Evolutionary conservation across 2,113 vertebrate genomes (phyloP).

Genomic region (Calonectris borealis): DNA sequence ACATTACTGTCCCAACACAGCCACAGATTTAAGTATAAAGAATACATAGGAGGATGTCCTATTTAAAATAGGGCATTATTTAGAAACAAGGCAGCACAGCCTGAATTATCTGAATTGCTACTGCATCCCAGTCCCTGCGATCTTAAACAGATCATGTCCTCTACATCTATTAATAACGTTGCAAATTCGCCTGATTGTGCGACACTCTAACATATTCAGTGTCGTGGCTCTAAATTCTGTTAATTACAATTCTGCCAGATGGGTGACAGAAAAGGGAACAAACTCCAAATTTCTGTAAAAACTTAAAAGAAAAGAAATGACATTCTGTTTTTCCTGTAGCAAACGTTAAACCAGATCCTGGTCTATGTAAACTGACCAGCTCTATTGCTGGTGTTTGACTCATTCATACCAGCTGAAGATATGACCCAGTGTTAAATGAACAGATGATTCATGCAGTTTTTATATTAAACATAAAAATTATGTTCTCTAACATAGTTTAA

Average conservation of each 20-base stretch:
- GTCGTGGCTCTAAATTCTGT: background rate
- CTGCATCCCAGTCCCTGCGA: background rate
- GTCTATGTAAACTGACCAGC: background rate
- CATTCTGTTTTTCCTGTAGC: background rate
- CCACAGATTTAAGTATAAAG: background rate
- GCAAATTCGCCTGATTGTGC: background rate
- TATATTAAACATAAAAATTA: constrained; percentile 50
- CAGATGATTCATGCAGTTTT: constrained; percentile 30
- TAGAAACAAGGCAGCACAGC: background rate
- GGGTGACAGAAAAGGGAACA: background rate
- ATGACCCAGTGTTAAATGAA: background rate
- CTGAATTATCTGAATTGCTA: background rate
- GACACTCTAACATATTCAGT: constrained; percentile 2
- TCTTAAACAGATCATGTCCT: constrained; percentile 1
- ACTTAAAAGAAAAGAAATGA: background rate
- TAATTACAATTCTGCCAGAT: constrained; percentile 25
- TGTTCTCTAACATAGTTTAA: constrained; percentile 55
- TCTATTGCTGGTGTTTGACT: background rate
- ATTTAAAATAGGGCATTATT: background rate
- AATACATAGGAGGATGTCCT: background rate
- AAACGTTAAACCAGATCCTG: background rate
- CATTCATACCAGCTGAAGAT: background rate
- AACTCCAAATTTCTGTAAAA: background rate
- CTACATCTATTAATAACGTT: constrained; percentile 28
- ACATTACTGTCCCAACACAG: background rate